Evolutionary conservation across 2,797 vertebrate genomes (phyloP).

Genomic region (Gallinago nigripennis): DNA sequence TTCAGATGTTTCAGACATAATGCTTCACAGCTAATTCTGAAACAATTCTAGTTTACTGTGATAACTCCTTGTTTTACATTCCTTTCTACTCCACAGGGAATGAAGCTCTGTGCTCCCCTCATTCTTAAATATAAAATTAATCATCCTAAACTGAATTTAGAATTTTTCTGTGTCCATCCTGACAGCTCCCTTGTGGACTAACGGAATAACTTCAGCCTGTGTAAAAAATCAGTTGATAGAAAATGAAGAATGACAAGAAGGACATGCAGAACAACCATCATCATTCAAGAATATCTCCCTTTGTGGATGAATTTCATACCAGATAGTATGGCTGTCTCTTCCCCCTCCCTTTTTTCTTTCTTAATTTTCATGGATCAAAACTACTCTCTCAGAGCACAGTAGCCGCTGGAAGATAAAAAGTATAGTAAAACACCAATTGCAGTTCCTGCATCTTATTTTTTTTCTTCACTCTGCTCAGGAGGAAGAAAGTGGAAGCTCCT

Average conservation of each 20-base stretch:
- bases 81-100: neutral
- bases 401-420: neutral
- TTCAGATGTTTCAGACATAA: neutral
- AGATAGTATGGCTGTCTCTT: neutral
- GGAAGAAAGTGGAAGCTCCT: neutral
- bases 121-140: neutral
- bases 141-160: neutral
- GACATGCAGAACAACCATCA: neutral
- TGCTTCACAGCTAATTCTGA: neutral
- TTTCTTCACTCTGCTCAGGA: neutral
- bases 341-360: neutral
- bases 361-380: neutral
- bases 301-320: neutral
- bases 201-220: neutral
- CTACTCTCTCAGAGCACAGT: neutral
- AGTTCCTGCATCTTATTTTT: accelerated
- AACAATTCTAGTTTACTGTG: neutral
- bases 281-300: neutral
- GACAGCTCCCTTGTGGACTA: neutral
- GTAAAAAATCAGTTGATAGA: neutral
- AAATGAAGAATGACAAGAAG: neutral
- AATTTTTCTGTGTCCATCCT: neutral
- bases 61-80: neutral
- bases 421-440: neutral
- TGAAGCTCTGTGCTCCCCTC: neutral